These are phyloP conservation scores for Fabriciana adippe DNA, from an alignment of 2,888 invertebrate species.

Conservation along the genomic window DNA sequence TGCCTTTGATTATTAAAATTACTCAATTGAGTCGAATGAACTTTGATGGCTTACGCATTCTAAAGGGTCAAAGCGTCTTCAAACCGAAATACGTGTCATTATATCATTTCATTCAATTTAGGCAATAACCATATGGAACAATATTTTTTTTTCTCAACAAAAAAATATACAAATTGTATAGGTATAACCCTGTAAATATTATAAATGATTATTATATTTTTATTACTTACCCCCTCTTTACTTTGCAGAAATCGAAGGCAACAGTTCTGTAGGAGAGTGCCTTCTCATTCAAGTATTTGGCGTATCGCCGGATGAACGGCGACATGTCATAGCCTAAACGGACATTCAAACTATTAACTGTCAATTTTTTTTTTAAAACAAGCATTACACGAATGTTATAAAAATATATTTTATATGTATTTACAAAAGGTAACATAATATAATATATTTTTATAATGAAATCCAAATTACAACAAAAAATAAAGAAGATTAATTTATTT, in stretches of 20 bases:
- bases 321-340: constrained; percentile 98
- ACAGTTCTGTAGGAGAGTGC: constrained; percentile 98
- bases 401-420: no score
- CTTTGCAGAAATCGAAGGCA: constrained; percentile 99
- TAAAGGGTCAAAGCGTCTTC: neutral
- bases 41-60: neutral
- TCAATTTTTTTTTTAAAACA: neutral
- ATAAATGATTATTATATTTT: neutral
- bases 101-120: neutral
- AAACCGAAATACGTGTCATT: constrained; percentile 7
- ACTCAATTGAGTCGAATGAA: constrained; percentile 4
- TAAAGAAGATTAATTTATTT: no score
- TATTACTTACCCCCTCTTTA: constrained; percentile 94
- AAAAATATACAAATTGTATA: no score
- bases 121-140: neutral
- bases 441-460: no score
- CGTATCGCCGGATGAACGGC: constrained; percentile 98
- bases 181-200: no score
- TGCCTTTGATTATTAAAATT: constrained; percentile 10
- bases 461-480: no score
- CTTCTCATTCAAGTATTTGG: constrained; percentile 99
- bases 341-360: constrained; percentile 1
- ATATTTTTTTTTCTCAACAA: neutral
- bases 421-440: no score
- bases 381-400: no score